Evolutionary conservation across 2,797 vertebrate genomes (phyloP), one percentile per base, ranked within the genome.

Genomic region (Lepus oiostolus): DNA sequence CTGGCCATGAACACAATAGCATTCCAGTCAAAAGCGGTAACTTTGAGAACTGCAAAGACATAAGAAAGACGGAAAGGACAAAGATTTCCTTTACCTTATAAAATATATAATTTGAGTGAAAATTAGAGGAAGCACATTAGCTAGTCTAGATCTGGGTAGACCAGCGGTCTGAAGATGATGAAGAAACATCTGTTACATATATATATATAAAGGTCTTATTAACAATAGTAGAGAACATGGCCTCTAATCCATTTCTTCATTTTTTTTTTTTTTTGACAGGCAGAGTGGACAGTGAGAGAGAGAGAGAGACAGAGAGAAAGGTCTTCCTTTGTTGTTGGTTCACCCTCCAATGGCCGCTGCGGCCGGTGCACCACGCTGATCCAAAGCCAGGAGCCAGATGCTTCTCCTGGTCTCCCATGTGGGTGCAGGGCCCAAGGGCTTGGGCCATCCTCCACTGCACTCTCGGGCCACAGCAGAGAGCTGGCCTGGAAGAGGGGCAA

Each of bases 81-180:
- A 81, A 83, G 30, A 90, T 32, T 68, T 60, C 63, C 68, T 65
- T 88, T 38, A 70, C 38, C 17, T 79, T 82, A 50, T 14, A 87
- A 79, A 32, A 50, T 28, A 9, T 60, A 77, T 35, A 30, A 76
- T 32, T 75, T 83, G 58, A 91, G 84, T 67, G 19, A 71, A 81
- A 93, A 60, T 75, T 89, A 83, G 5, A 90, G 72, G 6, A 95
- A 77, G 47, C 24, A 92, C 16, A 54, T 65, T 42, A 70, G 24
- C 32, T 92, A 72, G 88, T 74, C 30, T 60, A 84, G 62, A 58
- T 76, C 67, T n/a, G 81, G 58, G 16, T 32, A 54, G 35, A 17
- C 47, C 68, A 62, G 24, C 79, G 65, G 75, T 70, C 63, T 96
- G 65, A 92, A 88, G 71, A 79, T 35, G 35, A 65, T 84, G 60